These are phyloP conservation scores for Mormoops blainvillei DNA, from an alignment of 2,113 vertebrate species.

Conservation along the genomic window DNA sequence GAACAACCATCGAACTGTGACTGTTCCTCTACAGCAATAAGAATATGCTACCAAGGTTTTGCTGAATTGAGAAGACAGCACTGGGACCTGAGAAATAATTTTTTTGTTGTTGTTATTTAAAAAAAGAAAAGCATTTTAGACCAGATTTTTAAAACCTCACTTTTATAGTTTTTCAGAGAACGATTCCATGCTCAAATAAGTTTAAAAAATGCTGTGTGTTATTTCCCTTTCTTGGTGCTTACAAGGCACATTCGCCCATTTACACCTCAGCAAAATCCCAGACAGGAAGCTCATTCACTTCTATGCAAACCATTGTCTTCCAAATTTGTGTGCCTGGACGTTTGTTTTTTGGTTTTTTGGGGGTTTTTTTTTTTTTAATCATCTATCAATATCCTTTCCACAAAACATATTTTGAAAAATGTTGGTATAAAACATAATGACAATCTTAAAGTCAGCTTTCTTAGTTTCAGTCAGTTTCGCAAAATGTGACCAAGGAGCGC, in stretches of 20 bases:
- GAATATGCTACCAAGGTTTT: neutral
- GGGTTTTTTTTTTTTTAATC: no score
- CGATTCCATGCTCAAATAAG: neutral
- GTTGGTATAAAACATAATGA: neutral
- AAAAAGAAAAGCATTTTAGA: neutral
- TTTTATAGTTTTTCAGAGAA: constrained; percentile 30
- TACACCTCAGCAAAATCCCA: neutral
- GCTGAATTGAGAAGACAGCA: neutral
- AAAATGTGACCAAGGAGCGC: neutral
- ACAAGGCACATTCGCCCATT: neutral
- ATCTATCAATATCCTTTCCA: neutral
- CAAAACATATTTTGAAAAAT: neutral
- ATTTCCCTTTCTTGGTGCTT: neutral
- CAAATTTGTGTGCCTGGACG: neutral
- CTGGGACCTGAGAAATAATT: neutral
- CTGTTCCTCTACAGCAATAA: neutral
- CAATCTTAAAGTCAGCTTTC: neutral
- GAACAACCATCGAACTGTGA: neutral
- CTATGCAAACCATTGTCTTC: neutral
- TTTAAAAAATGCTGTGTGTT: neutral
- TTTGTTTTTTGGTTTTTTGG: no score
- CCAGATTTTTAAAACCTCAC: neutral
- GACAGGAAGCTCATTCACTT: neutral
- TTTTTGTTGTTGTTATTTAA: neutral
- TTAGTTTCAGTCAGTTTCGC: neutral